phyloP scores from a whole-genome alignment of 1,140 invertebrate species.

The Odontomachus brunneus region DNA sequence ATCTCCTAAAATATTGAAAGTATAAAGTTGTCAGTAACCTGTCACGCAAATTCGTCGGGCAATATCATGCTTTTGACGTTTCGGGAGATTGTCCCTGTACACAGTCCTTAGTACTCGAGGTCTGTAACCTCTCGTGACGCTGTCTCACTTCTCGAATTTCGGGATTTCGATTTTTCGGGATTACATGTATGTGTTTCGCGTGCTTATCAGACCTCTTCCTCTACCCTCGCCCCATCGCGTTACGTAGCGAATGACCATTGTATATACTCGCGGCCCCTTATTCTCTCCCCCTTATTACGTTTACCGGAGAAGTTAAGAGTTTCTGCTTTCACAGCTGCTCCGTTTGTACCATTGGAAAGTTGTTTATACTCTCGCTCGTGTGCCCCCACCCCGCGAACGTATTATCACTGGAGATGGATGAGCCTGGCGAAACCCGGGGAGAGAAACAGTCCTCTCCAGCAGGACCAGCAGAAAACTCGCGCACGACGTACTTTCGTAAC shows the following conservation, averaged over 20 bases:
- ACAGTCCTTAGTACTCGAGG: no score
- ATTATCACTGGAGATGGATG: constrained; percentile 58
- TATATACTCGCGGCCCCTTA: no score
- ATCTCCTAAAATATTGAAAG: no score
- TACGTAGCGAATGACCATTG: constrained; percentile 3
- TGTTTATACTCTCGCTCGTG: constrained; percentile 70
- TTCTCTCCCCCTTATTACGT: constrained; percentile 47
- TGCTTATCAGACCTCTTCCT: background rate
- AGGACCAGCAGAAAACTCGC: constrained; percentile 14
- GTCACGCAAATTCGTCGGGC: no score
- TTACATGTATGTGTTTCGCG: no score
- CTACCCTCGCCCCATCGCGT: background rate
- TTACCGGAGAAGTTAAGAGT: constrained; percentile 59
- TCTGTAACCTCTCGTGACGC: no score
- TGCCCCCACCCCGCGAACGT: constrained; percentile 14
- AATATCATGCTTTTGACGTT: no score
- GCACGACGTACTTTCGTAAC: constrained; percentile 62
- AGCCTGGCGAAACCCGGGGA: constrained; percentile 23
- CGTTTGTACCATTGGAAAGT: constrained; percentile 66
- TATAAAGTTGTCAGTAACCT: no score
- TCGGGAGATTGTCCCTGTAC: no score
- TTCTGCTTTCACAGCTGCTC: constrained; percentile 75
- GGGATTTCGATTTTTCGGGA: no score
- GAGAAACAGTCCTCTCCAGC: background rate
- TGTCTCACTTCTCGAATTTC: no score